Evolutionary conservation across 2,888 invertebrate genomes (phyloP).

Genomic region (Cryptophagus acutangulus): DNA sequence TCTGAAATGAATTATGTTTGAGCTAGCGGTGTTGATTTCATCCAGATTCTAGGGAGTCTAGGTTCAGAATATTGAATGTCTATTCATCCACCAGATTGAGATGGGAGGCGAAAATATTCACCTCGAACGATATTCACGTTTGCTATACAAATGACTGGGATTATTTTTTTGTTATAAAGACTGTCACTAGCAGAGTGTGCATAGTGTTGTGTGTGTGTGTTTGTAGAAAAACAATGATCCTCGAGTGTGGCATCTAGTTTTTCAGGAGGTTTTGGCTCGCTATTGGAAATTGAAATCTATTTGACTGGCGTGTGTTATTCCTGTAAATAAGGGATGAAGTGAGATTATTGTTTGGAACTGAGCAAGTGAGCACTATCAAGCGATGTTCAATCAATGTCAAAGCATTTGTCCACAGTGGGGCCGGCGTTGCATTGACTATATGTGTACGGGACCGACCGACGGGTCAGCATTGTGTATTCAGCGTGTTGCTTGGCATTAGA

Average conservation of each 20-base stretch:
- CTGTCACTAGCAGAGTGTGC: no score
- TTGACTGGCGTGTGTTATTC: slow-evolving; percentile 25
- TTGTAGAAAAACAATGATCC: no score
- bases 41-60: no score
- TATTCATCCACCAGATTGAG: no score
- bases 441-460: not conserved
- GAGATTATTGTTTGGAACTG: slow-evolving; percentile 29
- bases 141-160: no score
- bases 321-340: slow-evolving; percentile 29
- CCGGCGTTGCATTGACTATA: slow-evolving; percentile 4
- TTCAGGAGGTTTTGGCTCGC: slow-evolving; percentile 3
- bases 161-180: no score
- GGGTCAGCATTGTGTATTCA: slow-evolving; percentile 46
- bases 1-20: no score
- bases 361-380: slow-evolving; percentile 26
- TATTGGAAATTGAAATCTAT: slow-evolving; percentile 21
- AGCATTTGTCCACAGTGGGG: slow-evolving; percentile 24
- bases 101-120: no score
- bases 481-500: slow-evolving; percentile 41
- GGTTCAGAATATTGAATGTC: no score
- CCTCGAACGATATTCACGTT: no score
- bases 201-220: no score
- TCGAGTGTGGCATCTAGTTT: slow-evolving; percentile 1
- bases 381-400: slow-evolving; percentile 30
- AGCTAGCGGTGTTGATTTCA: no score